Conservation (phyloP, 2,113 vertebrate genomes). For the human region DNA sequence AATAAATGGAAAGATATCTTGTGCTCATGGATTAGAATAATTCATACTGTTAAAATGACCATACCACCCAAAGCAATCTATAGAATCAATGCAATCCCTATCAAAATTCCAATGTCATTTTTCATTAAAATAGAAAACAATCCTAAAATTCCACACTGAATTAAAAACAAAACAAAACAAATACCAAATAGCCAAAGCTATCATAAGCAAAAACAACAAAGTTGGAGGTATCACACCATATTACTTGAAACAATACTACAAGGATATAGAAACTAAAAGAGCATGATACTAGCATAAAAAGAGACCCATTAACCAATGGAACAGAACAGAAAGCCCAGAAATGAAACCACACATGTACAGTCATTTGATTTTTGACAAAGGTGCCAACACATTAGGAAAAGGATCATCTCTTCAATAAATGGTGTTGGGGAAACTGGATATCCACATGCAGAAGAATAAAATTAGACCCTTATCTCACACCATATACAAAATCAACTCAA, state of each 20-base stretch:
- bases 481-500: neutral
- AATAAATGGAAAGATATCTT: neutral
- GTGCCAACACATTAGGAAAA: neutral
- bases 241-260: neutral
- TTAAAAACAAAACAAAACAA: neutral
- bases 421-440: neutral
- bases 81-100: neutral
- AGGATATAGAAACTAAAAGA: neutral
- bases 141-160: neutral
- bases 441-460: neutral
- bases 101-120: neutral
- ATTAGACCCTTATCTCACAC: neutral
- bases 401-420: neutral
- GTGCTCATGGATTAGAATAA: neutral
- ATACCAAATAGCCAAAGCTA: neutral
- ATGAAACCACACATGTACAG: neutral
- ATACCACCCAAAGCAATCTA: neutral
- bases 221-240: neutral
- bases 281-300: neutral
- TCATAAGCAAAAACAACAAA: neutral
- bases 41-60: neutral
- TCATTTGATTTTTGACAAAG: neutral
- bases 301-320: neutral
- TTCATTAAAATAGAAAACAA: neutral
- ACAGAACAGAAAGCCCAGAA: neutral